These are phyloP conservation scores for Hucho hucho DNA, from an alignment of 2,113 vertebrate species.

Conservation along the genomic window DNA sequence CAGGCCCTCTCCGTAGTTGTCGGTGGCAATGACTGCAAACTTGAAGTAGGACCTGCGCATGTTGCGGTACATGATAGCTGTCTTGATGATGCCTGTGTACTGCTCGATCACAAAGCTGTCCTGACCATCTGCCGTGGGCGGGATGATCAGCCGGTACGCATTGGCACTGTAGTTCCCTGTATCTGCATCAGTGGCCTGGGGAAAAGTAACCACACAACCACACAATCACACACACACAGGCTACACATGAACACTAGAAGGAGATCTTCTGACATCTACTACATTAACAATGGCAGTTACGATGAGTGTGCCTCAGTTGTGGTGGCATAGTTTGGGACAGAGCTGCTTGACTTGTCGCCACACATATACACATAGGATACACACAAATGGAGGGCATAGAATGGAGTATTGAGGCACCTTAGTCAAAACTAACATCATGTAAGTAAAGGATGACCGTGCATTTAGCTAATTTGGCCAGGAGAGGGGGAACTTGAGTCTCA, in stretches of 20 bases:
- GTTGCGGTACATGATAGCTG: conserved; percentile 92
- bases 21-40: conserved; percentile 92
- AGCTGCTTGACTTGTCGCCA: no score
- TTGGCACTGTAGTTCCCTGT: conserved; percentile 93
- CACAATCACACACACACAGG: background rate
- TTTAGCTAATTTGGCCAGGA: conserved; percentile 7
- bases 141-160: conserved; percentile 90
- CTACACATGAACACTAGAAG: no score
- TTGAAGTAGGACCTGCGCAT: conserved; percentile 97
- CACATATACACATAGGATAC: no score
- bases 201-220: conserved; percentile 27
- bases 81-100: conserved; percentile 91
- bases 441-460: background rate
- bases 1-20: conserved; percentile 89
- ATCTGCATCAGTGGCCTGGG: conserved; percentile 88
- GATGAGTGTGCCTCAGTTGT: no score
- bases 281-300: no score
- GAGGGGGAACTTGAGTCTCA: conserved; percentile 22
- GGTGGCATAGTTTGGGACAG: no score
- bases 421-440: no score
- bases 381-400: no score
- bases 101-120: conserved; percentile 95
- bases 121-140: conserved; percentile 85
- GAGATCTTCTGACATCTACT: no score
- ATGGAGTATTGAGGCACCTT: no score